These are phyloP conservation scores for Leptobrachium ailaonicum DNA, from an alignment of 2,113 vertebrate species.

Conservation along the genomic window DNA sequence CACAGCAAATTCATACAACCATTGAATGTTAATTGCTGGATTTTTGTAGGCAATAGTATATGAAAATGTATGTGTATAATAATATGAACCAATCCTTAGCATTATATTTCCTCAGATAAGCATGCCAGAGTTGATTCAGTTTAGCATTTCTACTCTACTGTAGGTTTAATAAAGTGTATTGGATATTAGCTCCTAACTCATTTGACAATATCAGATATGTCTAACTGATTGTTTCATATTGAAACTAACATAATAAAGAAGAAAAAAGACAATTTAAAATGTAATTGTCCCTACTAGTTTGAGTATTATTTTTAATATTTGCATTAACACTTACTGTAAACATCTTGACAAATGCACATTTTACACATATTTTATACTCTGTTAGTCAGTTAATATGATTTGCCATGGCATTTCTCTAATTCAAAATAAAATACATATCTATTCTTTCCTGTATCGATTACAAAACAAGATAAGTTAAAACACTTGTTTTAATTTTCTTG, in stretches of 20 bases:
- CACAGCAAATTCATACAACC: neutral
- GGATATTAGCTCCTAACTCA: conserved; percentile 46
- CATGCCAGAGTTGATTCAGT: neutral
- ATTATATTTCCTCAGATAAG: neutral
- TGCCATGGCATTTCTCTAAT: too few relatives aligned
- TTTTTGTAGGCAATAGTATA: neutral
- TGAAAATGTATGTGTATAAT: neutral
- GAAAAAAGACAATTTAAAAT: neutral
- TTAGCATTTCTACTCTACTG: conserved; percentile 5
- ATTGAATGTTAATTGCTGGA: neutral
- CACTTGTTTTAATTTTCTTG: too few relatives aligned
- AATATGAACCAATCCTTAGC: neutral
- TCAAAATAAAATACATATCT: too few relatives aligned
- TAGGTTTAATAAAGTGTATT: conserved; percentile 37
- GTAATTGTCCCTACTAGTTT: neutral
- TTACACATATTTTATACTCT: neutral
- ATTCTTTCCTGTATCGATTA: too few relatives aligned
- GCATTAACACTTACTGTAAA: neutral
- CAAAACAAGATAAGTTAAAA: too few relatives aligned
- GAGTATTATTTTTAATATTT: neutral
- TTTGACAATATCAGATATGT: neutral
- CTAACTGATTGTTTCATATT: conserved; percentile 16
- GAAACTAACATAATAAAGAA: neutral
- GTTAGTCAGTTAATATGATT: neutral
- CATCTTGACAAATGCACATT: neutral